Evolutionary conservation across 2,113 vertebrate genomes (phyloP).

Genomic region (Hypanus sabinus): DNA sequence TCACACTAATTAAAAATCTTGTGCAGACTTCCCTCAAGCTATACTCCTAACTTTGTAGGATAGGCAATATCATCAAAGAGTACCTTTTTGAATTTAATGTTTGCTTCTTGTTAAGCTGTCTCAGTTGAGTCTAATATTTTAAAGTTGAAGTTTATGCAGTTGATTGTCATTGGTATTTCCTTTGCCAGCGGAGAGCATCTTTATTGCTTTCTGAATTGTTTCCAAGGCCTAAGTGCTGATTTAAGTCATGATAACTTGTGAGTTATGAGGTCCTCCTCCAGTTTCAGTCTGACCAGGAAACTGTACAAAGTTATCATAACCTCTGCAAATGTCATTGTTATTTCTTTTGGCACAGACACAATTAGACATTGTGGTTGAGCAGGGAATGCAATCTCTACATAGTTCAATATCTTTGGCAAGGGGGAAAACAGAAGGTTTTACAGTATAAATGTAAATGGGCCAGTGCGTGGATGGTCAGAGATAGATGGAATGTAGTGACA

Average conservation of each 20-base stretch:
- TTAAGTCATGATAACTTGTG: not conserved
- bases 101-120: not conserved
- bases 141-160: conserved; percentile 3
- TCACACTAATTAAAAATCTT: not conserved
- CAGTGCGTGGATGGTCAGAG: not conserved
- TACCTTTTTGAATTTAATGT: not conserved
- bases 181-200: not conserved
- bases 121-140: not conserved
- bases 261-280: not conserved
- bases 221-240: not conserved
- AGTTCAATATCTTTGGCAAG: not conserved
- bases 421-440: not conserved
- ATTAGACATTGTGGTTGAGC: not conserved
- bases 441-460: not conserved
- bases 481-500: not conserved
- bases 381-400: not conserved
- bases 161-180: not conserved
- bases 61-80: not conserved
- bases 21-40: not conserved
- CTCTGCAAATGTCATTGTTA: conserved; percentile 14
- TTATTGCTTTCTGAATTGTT: not conserved
- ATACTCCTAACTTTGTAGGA: not conserved
- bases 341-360: not conserved
- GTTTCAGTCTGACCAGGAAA: not conserved
- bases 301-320: not conserved